These are phyloP conservation scores for Spodoptera litura DNA, from an alignment of 1,140 invertebrate species.

Conservation along the genomic window DNA sequence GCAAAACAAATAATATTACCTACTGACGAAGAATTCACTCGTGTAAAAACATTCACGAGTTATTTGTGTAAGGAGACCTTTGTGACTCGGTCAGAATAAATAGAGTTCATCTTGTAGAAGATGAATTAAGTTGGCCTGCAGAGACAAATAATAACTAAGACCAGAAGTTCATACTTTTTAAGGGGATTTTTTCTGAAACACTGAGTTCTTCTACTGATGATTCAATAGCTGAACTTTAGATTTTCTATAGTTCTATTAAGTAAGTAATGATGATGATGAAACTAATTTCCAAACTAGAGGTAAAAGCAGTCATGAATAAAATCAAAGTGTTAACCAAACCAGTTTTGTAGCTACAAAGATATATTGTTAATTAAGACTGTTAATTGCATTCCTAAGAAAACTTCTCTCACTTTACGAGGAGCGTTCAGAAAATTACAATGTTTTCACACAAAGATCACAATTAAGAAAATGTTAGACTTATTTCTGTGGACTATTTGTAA, in stretches of 20 bases:
- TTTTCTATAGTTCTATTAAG: no score
- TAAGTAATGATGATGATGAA: not conserved
- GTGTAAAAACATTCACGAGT: not conserved
- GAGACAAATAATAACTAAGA: no score
- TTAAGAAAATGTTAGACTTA: conserved; percentile 31
- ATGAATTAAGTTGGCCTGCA: no score
- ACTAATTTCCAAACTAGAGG: not conserved
- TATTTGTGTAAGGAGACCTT: not conserved
- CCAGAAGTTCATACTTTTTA: no score
- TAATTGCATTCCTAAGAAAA: conserved; percentile 19
- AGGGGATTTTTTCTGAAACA: no score
- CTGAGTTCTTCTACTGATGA: no score
- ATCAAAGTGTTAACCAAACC: not conserved
- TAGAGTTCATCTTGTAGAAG: no score
- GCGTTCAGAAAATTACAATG: conserved; percentile 20
- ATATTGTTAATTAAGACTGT: conserved; percentile 17
- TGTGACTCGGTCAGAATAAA: not conserved
- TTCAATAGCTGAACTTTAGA: no score
- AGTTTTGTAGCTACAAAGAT: conserved; percentile 11
- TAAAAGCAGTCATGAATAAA: not conserved
- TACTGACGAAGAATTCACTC: not conserved
- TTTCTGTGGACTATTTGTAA: conserved; percentile 5
- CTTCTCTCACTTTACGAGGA: conserved; percentile 4
- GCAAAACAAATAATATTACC: not conserved
- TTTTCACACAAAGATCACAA: not conserved